Base-by-base conservation (phyloP, 2,888 invertebrate species). In the Cataglyphis altisquamis region DNA sequence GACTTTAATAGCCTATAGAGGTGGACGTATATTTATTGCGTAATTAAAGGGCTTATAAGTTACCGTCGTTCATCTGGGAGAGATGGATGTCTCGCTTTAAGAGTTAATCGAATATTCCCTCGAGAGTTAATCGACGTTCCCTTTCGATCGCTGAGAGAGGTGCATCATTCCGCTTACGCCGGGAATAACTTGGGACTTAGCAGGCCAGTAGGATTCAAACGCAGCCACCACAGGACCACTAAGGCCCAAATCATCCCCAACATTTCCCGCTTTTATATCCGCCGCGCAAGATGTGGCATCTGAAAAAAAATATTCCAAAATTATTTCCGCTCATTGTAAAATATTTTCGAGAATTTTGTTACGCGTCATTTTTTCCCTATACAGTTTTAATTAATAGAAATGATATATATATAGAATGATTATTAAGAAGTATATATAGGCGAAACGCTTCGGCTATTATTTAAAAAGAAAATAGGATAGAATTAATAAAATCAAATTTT, bases 181-280 rank as follows among this genome's bases (percentile, higher is more conserved):
- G 90, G 91, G 95, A 96, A 96, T 95, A 96, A 96, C 97, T 97
- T 97, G 97, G 97, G 97, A 97, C 97, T 97, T 97, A 97, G 97
- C 97, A 97, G 97, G 97, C 97, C 97, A 97, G 97, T 97, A 97
- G 97, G 96, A 95, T 95, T 92, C 93, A 85, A 94, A 95, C 95
- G 94, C 94, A 96, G 96, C 96, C 96, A 95, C 95, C 95, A 94
- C 96, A 96, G 96, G 96, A 96, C 97, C 97, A 96, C 96, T 96
- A 97, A 97, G 97, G 96, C 97, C 97, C 97, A 96, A 95, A 95
- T 95, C 95, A 95, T 90, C 91, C 87, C 88, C 87, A 91, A 91
- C 90, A 86, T 83, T 52, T 29, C 18, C 4, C 39, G 18, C 0
- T 12, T 75, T 25, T 29, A 48, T 48, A 10, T 60, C 32, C 60